Evolutionary conservation across 2,797 vertebrate species (phyloP), one percentile per base, ranked within the genome.

Genomic region (Astyanax mexicanus): DNA sequence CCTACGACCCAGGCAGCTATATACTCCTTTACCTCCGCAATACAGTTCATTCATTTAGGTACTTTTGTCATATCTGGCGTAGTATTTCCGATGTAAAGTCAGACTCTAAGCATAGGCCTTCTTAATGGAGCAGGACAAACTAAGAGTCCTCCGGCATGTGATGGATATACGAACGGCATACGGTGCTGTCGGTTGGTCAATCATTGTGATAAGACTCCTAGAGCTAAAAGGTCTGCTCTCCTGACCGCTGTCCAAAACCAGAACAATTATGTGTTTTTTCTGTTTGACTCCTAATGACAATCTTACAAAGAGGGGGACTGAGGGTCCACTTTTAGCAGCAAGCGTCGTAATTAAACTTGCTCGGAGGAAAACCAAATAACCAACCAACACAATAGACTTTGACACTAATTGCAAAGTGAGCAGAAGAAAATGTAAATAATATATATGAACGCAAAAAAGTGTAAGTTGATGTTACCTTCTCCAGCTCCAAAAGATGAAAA

Each of bases 401-500:
- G 95, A 98, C 95, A 96, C 94, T 23, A 98, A 97, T 98, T 98
- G 92, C 88, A 92, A 91, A 86, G 87, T 94, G 87, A 92, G 94
- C 92, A 32, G 29, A 5, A 32, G 29, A 32, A 32, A 2, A 32
- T 5, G 32, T 32, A 32, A 32, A 32, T 32, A 95, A 49, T 95
- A 96, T 94, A 97, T 91, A 93, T 94, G 96, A 95, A n/a, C 4
- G n/a, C 1, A n/a, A 13, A 42, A 3, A 42, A 12, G 10, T 42
- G 42, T 1, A 52, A 23, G 7, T 52, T 52, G 21, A 2, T 8
- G 45, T 23, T 98, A 99, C 98, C 97, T 99, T 99, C 92, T 99
- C 98, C 93, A 99, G 94, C 94, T 99, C 98, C 96, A 99, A 92
- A 88, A 99, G 96, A 96, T 99, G 98, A 96, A 99, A 99, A 91